Evolutionary conservation across 2,888 invertebrate species (phyloP), one percentile per base, ranked within the genome.

Genomic region (Noctua janthina): DNA sequence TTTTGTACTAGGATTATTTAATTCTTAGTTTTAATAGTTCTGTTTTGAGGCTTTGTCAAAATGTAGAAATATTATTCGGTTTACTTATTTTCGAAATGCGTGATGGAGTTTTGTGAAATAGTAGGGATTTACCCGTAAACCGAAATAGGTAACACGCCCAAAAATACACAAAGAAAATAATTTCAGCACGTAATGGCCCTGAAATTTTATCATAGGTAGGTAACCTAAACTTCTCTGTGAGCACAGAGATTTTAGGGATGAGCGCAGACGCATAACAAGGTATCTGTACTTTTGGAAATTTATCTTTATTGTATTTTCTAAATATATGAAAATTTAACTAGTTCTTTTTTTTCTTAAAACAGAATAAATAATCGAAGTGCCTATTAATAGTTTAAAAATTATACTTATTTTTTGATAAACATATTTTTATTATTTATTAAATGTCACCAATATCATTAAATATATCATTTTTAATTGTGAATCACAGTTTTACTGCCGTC

Each of bases 1-100:
- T 54, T 17, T 49, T 43, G 46, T 68, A 73, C 84, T 86, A 84
- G 84, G 71, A 78, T 78, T 74, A 56, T 62, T 67, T 29, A 74
- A 76, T 70, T 76, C 6, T 0, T 56, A 64, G 17, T 11, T 54
- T 59, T 59, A 39, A 39, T 56, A 17, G 23, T 70, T 43, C 39
- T 10, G 29, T 49, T 59, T 29, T 29, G 5, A 15, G 20, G n/a
- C 0, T n/a, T 20, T 54, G 15, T 10, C 0, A 10, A n/a, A 51
- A 51, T n/a, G 35, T 39, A 35, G 13, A n/a, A 59, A 59, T 11
- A n/a, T 23, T 56, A 23, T 56, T 10, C 20, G 20, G 15, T 8
- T 46, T 68, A 64, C 4, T 46, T 67, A 39, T 39, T 43, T n/a
- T 13, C 13, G 23, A 68, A 46, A 68, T 20, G 2, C 4, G 20